These are phyloP conservation scores for Odocoileus virginianus DNA, from an alignment of 2,113 vertebrate species.

Conservation along the genomic window DNA sequence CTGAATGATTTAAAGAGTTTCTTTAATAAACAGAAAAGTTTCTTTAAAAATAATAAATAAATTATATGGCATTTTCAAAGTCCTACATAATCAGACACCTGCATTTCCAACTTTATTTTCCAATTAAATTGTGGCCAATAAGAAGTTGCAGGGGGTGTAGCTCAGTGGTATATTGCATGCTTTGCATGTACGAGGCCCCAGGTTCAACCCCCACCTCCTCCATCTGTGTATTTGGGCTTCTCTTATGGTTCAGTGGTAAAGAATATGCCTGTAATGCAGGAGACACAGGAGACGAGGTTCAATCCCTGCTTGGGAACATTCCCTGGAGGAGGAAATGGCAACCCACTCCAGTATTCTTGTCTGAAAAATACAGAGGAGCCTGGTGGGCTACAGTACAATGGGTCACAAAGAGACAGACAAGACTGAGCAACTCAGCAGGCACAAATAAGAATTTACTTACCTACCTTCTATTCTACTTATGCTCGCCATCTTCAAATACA, in stretches of 20 bases:
- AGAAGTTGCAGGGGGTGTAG: neutral
- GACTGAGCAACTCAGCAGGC: neutral
- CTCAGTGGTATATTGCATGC: neutral
- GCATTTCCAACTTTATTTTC: neutral
- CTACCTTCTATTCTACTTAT: neutral
- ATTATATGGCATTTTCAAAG: neutral
- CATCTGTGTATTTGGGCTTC: neutral
- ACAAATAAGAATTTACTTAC: neutral
- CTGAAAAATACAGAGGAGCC: neutral
- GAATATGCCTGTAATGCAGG: neutral
- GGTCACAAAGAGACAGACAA: neutral
- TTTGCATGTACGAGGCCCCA: neutral
- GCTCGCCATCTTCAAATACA: neutral
- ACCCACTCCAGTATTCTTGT: neutral
- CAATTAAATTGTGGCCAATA: neutral
- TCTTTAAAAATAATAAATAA: neutral
- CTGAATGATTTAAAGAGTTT: neutral
- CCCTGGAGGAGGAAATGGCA: neutral
- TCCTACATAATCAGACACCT: neutral
- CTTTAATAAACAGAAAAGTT: neutral
- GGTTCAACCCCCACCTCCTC: neutral
- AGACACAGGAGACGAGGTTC: neutral
- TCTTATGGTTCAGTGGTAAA: neutral
- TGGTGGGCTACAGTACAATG: neutral
- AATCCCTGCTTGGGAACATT: neutral